These are phyloP conservation scores for Drosophila monieri DNA, from an alignment of 2,888 invertebrate species.

Conservation along the genomic window DNA sequence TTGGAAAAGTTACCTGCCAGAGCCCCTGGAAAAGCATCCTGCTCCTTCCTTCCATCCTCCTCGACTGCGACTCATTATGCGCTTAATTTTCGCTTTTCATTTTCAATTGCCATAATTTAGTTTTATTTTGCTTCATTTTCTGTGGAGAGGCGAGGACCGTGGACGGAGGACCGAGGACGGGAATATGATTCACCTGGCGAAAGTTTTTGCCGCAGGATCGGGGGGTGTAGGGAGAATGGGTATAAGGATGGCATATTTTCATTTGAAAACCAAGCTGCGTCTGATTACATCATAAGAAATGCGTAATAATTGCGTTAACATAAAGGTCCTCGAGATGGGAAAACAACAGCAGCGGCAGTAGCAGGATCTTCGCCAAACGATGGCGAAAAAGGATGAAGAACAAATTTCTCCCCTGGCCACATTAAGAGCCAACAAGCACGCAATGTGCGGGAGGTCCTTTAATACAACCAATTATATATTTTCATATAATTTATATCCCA, in stretches of 20 bases:
- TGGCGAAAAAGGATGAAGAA: neutral
- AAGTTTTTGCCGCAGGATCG: conserved; percentile 54
- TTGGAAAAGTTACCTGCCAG: neutral
- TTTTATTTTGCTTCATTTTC: conserved; percentile 78
- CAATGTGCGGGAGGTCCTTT: conserved; percentile 18
- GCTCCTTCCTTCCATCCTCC: conserved; percentile 11
- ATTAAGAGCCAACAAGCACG: conserved; percentile 40
- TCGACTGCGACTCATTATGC: conserved; percentile 66
- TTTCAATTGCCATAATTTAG: conserved; percentile 82
- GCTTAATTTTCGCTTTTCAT: conserved; percentile 81
- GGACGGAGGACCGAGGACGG: too few species aligned
- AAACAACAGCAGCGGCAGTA: conserved; percentile 14
- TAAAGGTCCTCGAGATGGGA: conserved; percentile 50
- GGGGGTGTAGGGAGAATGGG: conserved; percentile 14
- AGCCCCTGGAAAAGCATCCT: neutral
- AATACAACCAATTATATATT: conserved; percentile 1
- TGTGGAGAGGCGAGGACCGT: conserved; percentile 3
- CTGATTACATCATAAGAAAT: conserved; percentile 80
- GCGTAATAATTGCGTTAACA: conserved; percentile 79
- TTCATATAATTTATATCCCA: neutral
- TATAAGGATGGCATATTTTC: conserved; percentile 63
- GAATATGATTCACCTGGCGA: conserved; percentile 26
- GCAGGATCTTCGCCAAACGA: neutral
- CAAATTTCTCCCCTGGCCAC: conserved; percentile 12
- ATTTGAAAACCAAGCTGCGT: conserved; percentile 70